Conservation (phyloP, 2,113 vertebrate genomes). For the Oxyruncus cristatus region DNA sequence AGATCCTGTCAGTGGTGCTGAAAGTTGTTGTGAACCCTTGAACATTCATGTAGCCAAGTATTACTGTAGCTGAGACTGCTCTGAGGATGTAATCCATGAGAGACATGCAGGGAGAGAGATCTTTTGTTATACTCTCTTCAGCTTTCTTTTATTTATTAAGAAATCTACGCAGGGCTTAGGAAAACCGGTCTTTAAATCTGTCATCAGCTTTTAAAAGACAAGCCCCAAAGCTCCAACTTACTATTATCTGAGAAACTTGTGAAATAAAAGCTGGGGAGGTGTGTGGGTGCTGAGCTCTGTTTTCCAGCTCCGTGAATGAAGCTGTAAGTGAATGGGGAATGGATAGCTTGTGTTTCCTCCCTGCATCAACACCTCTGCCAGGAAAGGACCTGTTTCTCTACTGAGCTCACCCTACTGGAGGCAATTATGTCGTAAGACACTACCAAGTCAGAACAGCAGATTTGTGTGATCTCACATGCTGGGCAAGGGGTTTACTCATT, state of each 20-base stretch:
- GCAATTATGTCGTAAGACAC: background rate
- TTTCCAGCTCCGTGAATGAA: background rate
- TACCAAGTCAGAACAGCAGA: background rate
- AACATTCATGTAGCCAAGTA: background rate
- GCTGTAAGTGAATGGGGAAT: background rate
- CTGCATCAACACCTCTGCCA: background rate
- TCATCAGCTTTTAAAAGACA: constrained; percentile 1
- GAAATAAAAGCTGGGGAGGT: background rate
- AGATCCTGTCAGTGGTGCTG: background rate
- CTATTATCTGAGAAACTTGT: background rate
- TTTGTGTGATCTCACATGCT: background rate
- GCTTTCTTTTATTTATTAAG: constrained; percentile 1
- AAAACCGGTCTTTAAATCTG: constrained; percentile 39
- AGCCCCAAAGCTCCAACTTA: background rate
- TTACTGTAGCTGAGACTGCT: background rate
- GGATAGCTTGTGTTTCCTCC: background rate
- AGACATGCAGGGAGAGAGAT: background rate
- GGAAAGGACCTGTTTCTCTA: background rate
- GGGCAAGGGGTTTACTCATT: background rate
- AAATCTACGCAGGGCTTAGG: background rate
- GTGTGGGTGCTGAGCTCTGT: background rate
- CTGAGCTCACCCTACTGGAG: background rate
- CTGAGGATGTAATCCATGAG: background rate
- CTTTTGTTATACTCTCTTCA: background rate
- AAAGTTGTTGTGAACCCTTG: background rate